phyloP scores from a whole-genome alignment of 2,113 vertebrate genomes.

The Tachysurus vachellii region DNA sequence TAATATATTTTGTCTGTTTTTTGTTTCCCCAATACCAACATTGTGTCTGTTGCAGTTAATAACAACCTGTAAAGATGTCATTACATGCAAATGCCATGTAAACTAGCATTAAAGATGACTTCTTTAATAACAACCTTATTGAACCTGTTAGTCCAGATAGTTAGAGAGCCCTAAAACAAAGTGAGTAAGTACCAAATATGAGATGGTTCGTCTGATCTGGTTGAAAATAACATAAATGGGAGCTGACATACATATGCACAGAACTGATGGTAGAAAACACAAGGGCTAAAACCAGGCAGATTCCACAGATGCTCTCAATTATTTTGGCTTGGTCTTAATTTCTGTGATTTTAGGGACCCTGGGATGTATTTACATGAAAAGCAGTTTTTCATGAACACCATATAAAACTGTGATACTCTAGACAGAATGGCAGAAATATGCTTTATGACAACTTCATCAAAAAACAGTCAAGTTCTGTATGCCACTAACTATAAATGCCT shows the following conservation, averaged over 20 bases:
- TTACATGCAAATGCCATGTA: slow-evolving; percentile 23
- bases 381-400: neutral
- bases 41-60: neutral
- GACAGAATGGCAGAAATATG: neutral
- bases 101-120: neutral
- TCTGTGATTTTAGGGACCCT: neutral
- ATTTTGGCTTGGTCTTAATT: slow-evolving; percentile 9
- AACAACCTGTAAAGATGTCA: neutral
- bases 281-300: neutral
- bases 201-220: slow-evolving; percentile 1
- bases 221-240: slow-evolving; percentile 14
- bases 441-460: neutral
- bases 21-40: neutral
- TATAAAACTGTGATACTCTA: neutral
- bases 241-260: neutral
- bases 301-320: slow-evolving; percentile 22
- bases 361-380: neutral
- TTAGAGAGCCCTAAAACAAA: neutral
- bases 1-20: neutral
- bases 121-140: slow-evolving; percentile 22
- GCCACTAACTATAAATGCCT: neutral
- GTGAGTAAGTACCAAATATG: neutral
- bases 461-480: neutral
- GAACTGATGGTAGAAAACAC: slow-evolving; percentile 20
- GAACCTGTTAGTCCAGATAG: slow-evolving; percentile 20